Conservation (phyloP, 1,140 invertebrate species). For the Dolichoris vasculosae region DNA sequence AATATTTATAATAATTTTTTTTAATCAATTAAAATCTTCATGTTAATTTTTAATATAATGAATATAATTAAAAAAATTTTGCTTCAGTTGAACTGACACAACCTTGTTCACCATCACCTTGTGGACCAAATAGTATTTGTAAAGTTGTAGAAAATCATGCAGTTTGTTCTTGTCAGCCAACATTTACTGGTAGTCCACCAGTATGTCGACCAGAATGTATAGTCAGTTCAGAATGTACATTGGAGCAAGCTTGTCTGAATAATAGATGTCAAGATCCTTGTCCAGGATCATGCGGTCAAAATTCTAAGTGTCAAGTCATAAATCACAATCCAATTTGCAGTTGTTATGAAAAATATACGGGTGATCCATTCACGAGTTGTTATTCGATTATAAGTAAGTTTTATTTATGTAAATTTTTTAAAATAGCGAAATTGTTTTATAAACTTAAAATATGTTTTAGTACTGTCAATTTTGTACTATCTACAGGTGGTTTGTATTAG, state of each 20-base stretch:
- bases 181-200: conserved; percentile 80
- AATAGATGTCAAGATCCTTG: conserved; percentile 82
- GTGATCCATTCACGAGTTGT: conserved; percentile 86
- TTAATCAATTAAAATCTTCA: not conserved
- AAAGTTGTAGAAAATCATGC: conserved; percentile 72
- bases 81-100: conserved; percentile 60
- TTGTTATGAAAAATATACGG: conserved; percentile 82
- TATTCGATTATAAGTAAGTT: conserved; percentile 77
- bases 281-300: conserved; percentile 81
- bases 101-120: conserved; percentile 76
- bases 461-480: conserved; percentile 9
- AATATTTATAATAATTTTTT: too few relatives aligned
- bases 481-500: conserved; percentile 45
- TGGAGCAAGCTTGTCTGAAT: conserved; percentile 78
- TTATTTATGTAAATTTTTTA: not conserved
- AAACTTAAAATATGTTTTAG: conserved; percentile 24
- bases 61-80: not conserved
- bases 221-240: conserved; percentile 79
- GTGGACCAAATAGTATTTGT: conserved; percentile 75
- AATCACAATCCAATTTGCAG: conserved; percentile 83
- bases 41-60: not conserved
- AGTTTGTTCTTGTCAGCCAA: conserved; percentile 81
- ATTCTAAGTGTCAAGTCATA: conserved; percentile 81
- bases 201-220: conserved; percentile 80
- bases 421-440: not conserved